Base-by-base conservation (phyloP, 2,113 vertebrate species). In the Campylorhamphus procurvoides region DNA sequence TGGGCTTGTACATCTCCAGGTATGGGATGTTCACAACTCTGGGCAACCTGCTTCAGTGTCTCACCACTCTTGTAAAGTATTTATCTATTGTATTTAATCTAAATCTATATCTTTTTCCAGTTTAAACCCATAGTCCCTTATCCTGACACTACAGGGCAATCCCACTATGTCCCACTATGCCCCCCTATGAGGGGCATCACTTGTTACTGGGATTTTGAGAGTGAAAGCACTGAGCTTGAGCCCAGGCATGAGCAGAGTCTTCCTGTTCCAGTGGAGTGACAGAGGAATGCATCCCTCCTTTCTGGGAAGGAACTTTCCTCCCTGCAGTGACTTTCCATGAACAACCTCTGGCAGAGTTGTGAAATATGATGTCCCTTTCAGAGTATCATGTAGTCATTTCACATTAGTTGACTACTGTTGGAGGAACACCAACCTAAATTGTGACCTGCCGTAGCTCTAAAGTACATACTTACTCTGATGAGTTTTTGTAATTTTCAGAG, bases 21-120 rank as follows among this genome's bases (percentile, higher is more conserved):
- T 18, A 44, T 1, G 7, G 10, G 7, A 4, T 8, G 53, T 12
- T 12, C 22, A 64, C 18, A 73, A 0, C 1, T 6, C 44, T 42
- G 19, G 19, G 29, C 9, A 66, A 14, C 22, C 10, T 18, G 3
- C n/a, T 49, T 17, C 44, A 2, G 0, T 20, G 14, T 10, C 39
- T 52, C 39, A 64, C 39, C 23, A 28, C 25, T 6, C 16, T 29
- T 20, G 1, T 33, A 14, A 81, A 68, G 40, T 18, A 12, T 16
- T 72, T 73, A 35, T 81, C 77, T 40, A 14, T 59, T 62, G 17
- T 25, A 46, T 40, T 37, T 35, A 28, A 49, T 29, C 7, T 80
- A 68, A 80, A 40, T 37, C 13, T 59, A 40, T 14, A 40, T 14
- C 12, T 4, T 64, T 29, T 69, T 58, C 29, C 7, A 16, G 10